Base-by-base conservation (phyloP, 2,888 invertebrate genomes). In the Sminthurides aquaticus region DNA sequence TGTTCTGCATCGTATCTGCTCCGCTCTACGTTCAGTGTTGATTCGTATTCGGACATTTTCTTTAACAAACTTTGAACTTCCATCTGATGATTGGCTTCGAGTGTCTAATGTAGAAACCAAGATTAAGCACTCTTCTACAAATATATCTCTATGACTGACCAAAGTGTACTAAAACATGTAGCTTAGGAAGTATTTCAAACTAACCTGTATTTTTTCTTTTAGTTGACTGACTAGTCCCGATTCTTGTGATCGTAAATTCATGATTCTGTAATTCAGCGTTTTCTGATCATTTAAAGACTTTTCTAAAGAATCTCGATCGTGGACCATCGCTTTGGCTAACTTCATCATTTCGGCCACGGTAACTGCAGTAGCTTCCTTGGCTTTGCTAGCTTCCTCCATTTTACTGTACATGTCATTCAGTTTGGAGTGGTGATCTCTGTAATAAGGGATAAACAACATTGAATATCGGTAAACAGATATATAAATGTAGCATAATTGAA, bases 201-300 rank as follows among this genome's bases (percentile, higher is more conserved):
- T 49, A 61, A 73, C 74, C 64, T 71, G 65, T 15, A 72, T 71
- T 67, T 73, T 73, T n/a, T 64, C 62, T 55, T 67, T 68, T n/a
- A 73, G 67, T 52, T 71, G 68, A 3, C 29, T 57, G 28, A 74
- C 71, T 24, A 74, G 64, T 28, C 67, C 68, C 52, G 67, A 68
- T 57, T 74, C 71, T 43, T 67, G 64, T 0, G 64, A 60, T 20
- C 72, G 55, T n/a, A 73, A 56, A n/a, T 27, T 29, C 64, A 74
- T 69, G 27, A 74, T 66, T 64, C 69, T 63, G 20, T 67, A 67
- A 48, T 73, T 73, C 2, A 73, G 48, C 43, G 57, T 26, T 29
- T 65, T 63, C 58, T 74, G 72, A 26, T 74, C 69, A 11, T 62
- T 52, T 8, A 72, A 61, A n/a, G 69, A 65, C n/a, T 62, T 62